phyloP scores from a whole-genome alignment of 2,888 invertebrate genomes.

The Capitulum mitella region DNA sequence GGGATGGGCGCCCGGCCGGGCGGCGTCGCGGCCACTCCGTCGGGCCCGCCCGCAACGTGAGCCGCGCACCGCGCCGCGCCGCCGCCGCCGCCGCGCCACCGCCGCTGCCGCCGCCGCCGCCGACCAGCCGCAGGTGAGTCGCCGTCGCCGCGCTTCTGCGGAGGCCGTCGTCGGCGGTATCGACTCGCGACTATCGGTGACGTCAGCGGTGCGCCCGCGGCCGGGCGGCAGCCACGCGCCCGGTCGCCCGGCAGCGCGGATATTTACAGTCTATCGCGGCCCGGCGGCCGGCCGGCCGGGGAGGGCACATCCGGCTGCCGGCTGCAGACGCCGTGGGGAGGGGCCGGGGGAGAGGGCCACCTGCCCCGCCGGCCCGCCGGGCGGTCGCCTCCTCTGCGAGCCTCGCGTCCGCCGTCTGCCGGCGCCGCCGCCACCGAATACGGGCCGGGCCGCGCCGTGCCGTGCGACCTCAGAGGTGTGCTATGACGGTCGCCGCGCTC shows the following conservation, averaged over 20 bases:
- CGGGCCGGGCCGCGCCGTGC: no score
- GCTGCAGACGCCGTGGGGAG: not conserved
- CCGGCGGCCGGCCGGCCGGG: not conserved
- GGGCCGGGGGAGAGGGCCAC: no score
- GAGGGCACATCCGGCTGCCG: not conserved
- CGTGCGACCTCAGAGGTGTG: no score
- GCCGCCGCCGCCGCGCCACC: not conserved
- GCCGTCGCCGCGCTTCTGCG: no score
- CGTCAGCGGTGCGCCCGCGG: not conserved
- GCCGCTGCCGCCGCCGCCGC: not conserved
- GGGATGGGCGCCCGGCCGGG: constrained; percentile 10
- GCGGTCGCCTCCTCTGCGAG: no score
- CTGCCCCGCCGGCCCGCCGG: no score
- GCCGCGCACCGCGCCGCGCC: not conserved
- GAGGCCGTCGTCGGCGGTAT: no score
- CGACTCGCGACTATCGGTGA: not conserved
- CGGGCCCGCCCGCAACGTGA: constrained; percentile 6
- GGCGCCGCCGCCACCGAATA: no score
- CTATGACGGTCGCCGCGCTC: no score
- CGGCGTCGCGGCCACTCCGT: not conserved
- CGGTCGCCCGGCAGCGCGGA: not conserved
- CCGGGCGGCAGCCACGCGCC: not conserved
- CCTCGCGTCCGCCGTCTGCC: no score
- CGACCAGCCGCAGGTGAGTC: no score
- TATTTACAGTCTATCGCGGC: not conserved